A percentile compares a stretch with the other conserved stretches of the same genome.
These are phyloP conservation scores for Dasypolia templi DNA, from an alignment of 2,888 invertebrate genomes.

Conservation along the genomic window DNA sequence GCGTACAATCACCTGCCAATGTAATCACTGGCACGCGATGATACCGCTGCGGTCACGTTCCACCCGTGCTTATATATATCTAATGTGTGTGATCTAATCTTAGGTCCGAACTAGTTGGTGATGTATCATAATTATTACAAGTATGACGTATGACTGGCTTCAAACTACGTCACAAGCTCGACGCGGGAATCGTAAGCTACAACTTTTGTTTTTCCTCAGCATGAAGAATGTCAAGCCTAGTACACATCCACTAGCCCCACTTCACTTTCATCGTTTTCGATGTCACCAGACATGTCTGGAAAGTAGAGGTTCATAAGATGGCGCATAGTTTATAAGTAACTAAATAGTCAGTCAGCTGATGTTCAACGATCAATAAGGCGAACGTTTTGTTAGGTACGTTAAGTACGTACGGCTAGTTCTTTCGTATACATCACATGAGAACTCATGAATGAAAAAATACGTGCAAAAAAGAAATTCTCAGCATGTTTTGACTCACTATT, in stretches of 20 bases:
- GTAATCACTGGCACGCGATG: slow-evolving; percentile 34
- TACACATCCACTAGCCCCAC: too few species aligned
- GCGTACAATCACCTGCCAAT: background rate
- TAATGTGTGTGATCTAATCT: background rate
- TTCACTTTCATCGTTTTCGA: background rate
- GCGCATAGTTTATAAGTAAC: background rate
- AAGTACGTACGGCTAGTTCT: too few species aligned
- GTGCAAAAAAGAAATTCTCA: slow-evolving; percentile 12
- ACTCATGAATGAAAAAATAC: background rate
- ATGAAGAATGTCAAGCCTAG: background rate
- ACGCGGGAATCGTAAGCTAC: slow-evolving; percentile 16
- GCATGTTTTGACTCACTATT: slow-evolving; percentile 23
- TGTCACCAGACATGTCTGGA: background rate
- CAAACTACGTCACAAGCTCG: slow-evolving; percentile 27
- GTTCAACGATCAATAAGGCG: background rate
- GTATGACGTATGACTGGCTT: slow-evolving; percentile 23
- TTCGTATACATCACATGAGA: background rate
- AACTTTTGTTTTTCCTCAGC: slow-evolving; percentile 41
- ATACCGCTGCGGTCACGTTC: slow-evolving; percentile 5
- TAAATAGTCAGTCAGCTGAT: background rate
- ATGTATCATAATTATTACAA: slow-evolving; percentile 6
- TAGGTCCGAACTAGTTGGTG: slow-evolving; percentile 11
- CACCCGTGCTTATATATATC: background rate
- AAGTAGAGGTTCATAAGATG: background rate
- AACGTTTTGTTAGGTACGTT: background rate